A percentile compares a stretch with the other conserved stretches of the same genome.
phyloP scores from a whole-genome alignment of 53 echinoderm and acorn worm species.

The Holothuria scabra region DNA sequence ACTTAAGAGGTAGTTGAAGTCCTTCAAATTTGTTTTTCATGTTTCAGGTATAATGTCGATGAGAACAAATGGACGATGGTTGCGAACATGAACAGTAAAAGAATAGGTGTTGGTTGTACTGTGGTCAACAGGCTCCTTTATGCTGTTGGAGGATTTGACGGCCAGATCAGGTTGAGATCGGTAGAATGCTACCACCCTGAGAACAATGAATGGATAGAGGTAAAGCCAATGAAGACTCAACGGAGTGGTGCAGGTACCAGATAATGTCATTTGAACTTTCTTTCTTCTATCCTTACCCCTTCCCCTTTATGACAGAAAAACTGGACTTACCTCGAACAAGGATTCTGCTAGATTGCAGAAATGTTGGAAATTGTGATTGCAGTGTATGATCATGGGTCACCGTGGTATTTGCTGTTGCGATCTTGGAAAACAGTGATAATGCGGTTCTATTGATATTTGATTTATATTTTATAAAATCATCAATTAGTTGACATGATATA shows the following conservation, averaged over 20 bases:
- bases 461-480: too few species aligned
- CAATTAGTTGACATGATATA: too few species aligned
- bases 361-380: too few species aligned
- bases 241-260: constrained; percentile 92
- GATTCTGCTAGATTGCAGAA: too few species aligned
- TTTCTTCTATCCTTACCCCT: not conserved
- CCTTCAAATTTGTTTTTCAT: not conserved
- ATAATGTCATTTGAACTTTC: not conserved
- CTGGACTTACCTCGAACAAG: too few species aligned
- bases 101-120: constrained; percentile 90
- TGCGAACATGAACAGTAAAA: constrained; percentile 81
- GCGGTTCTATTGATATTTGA: too few species aligned
- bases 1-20: too few species aligned
- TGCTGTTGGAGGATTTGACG: constrained; percentile 96
- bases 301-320: not conserved
- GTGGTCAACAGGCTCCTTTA: constrained; percentile 94
- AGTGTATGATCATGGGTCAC: too few species aligned
- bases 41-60: constrained; percentile 85
- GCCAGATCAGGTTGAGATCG: constrained; percentile 73
- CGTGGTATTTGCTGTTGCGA: too few species aligned
- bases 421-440: too few species aligned
- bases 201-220: constrained; percentile 82
- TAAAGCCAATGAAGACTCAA: constrained; percentile 83
- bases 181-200: constrained; percentile 97
- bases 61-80: constrained; percentile 88